Base-by-base conservation (phyloP, 2,888 invertebrate genomes). In the Dorcus parallelipipedus region DNA sequence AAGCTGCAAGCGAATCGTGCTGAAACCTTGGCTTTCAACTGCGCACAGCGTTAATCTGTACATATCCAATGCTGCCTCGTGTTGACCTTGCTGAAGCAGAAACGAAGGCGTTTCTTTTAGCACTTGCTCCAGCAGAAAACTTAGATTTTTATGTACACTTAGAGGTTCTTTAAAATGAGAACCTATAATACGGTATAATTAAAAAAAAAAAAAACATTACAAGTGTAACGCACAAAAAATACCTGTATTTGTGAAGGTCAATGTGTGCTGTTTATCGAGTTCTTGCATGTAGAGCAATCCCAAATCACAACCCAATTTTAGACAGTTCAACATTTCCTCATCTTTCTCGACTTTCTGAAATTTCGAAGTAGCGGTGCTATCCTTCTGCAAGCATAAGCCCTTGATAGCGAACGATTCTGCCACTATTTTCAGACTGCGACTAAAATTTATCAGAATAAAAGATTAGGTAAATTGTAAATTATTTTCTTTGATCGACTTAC, bases 391-490 rank as follows among this genome's bases (percentile, higher is more conserved):
- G 64, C 88, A 88, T 8, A 89, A 78, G 67, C 95, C 98, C 83
- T 95, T 95, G 62, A 98, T 92, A 14, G 97, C 97, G 83, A 92
- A 97, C 1, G 96, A 95, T 81, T 98, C 98, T 0, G 97, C 96
- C 60, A 97, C 88, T 69, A 98, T 92, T 67, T 93, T 88, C 54
- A 98, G 83, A 76, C 95, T 94, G 63, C 97, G 86, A 49, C 93
- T 91, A 73, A 20, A 72, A 74, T 61, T 47, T 20, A 45, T 57
- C 38, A 3, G 38, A 38, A 8, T 38, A 52, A 23, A 10, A 41
- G 9, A 26, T 51, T 47, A 47, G 26, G 26, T 7, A 5, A 5
- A 33, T 33, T 33, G 26, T 7, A 5, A 5, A 33, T 33, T 33
- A 33, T 33, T 33, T 33, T 6, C 26, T 6, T 33, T 23, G 9